phyloP scores from a whole-genome alignment of 2,888 invertebrate species.

The Cynaeus angustus region DNA sequence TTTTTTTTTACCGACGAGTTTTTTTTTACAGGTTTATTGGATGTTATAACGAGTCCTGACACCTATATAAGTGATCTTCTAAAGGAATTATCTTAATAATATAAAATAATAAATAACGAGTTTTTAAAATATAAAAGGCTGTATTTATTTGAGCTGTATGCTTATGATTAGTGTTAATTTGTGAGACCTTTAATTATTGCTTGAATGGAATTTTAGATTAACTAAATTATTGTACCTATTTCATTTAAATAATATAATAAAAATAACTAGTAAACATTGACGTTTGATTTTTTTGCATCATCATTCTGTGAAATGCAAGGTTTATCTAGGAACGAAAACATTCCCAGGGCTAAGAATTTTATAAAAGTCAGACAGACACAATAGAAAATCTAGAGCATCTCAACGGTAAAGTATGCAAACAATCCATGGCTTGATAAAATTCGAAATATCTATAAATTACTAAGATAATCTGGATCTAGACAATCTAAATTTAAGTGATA shows the following conservation, averaged over 20 bases:
- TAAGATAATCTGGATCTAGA: too few species aligned
- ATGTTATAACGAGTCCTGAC: constrained; percentile 80
- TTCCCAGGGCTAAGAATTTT: too few species aligned
- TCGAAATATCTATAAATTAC: too few species aligned
- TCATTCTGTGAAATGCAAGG: too few species aligned
- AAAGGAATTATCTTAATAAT: constrained; percentile 67
- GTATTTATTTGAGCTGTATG: constrained; percentile 57
- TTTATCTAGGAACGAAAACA: too few species aligned
- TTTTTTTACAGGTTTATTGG: constrained; percentile 76
- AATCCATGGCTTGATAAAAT: too few species aligned
- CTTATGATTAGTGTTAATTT: constrained; percentile 55
- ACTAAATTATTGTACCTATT: constrained; percentile 63
- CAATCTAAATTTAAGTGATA: too few species aligned
- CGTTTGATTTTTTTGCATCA: not conserved
- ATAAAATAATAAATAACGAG: constrained; percentile 49
- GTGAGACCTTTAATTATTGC: constrained; percentile 51
- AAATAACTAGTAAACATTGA: constrained; percentile 38
- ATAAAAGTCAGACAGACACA: too few species aligned
- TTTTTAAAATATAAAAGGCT: constrained; percentile 53
- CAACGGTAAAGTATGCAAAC: too few species aligned
- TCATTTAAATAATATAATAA: constrained; percentile 40
- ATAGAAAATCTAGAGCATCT: too few species aligned
- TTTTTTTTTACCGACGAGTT: constrained; percentile 32
- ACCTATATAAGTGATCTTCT: constrained; percentile 75
- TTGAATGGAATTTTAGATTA: constrained; percentile 60